Base-by-base conservation (phyloP, 2,888 invertebrate genomes). In the Conops quadrifasciatus region DNA sequence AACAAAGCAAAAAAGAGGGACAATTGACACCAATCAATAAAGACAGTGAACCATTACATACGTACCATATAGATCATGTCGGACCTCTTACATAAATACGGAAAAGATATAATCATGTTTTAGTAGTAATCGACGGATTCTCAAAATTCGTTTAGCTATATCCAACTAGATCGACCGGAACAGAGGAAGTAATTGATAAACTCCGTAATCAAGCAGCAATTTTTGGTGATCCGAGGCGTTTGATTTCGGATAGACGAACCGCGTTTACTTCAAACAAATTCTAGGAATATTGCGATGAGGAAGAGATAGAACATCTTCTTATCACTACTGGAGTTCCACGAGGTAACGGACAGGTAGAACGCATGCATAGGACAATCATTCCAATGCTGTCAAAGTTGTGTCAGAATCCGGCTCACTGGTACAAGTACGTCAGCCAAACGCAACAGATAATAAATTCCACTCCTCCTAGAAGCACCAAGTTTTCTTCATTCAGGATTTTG, bases 111-210 rank as follows among this genome's bases (percentile, higher is more conserved):
- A 81, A 80, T 56, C 75, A 84, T 51, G 79, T 84, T 0, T 75
- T 85, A 19, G 72, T 80, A 16, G 59, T 83, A 0, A 72, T 83
- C 0, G 83, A 84, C 73, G 80, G 70, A 0, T 83, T 81, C 56
- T 80, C 81, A 0, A 83, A 83, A 67, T 83, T 82, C 75, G 75
- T 75, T 0, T 84, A 84, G 82, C 21, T 83, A 1, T 84, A 77
- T 66, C 82, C 82, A 0, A 78, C 76, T 1, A 82, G 80, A 67
- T 74, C 74, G 7, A 78, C 77, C 2, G 75, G 77, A 1, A 69
- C 76, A 2, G 75, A 75, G 24, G 83, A 85, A 58, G 80, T 78
- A 0, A 36, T 2, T 85, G 11, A 58, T 78, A 0, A 79, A 80
- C 66, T 56, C 84, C 5, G 1, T 11, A 11, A 73, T 63, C 71